These are phyloP conservation scores for Sycophaga agraensis DNA, from an alignment of 1,140 invertebrate genomes.

Conservation along the genomic window DNA sequence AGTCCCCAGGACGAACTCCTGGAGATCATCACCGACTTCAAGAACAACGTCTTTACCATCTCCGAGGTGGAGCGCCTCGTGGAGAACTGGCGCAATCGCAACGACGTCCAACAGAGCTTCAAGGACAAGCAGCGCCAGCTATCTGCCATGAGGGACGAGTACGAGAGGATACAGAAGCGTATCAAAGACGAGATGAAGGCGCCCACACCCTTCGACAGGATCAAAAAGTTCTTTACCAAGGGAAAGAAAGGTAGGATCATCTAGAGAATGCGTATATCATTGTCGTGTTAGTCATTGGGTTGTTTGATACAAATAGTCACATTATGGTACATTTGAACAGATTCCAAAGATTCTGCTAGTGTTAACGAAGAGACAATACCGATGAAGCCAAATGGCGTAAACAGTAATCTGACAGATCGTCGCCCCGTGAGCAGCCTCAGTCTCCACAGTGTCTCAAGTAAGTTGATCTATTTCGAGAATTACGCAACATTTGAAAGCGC, in stretches of 20 bases:
- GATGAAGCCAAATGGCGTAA: slow-evolving; percentile 41
- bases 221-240: slow-evolving; percentile 75
- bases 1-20: slow-evolving; percentile 73
- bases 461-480: slow-evolving; percentile 29
- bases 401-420: slow-evolving; percentile 46
- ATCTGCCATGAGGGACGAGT: slow-evolving; percentile 75
- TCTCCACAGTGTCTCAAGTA: slow-evolving; percentile 70
- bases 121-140: slow-evolving; percentile 82
- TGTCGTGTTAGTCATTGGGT: too few relatives aligned
- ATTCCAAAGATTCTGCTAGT: slow-evolving; percentile 40
- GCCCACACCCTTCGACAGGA: slow-evolving; percentile 74
- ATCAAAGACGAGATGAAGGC: slow-evolving; percentile 72
- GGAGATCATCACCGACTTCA: slow-evolving; percentile 87
- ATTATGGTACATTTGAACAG: slow-evolving; percentile 25
- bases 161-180: slow-evolving; percentile 76
- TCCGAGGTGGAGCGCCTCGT: slow-evolving; percentile 81
- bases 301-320: too few relatives aligned
- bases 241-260: slow-evolving; percentile 60
- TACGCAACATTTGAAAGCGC: not conserved
- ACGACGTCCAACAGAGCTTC: slow-evolving; percentile 82
- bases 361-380: slow-evolving; percentile 17
- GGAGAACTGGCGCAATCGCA: slow-evolving; percentile 80
- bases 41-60: slow-evolving; percentile 84
- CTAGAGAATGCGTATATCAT: too few relatives aligned
- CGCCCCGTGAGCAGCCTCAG: slow-evolving; percentile 74